Evolutionary conservation across 2,113 vertebrate genomes (phyloP).

Genomic region (Octodon degus): DNA sequence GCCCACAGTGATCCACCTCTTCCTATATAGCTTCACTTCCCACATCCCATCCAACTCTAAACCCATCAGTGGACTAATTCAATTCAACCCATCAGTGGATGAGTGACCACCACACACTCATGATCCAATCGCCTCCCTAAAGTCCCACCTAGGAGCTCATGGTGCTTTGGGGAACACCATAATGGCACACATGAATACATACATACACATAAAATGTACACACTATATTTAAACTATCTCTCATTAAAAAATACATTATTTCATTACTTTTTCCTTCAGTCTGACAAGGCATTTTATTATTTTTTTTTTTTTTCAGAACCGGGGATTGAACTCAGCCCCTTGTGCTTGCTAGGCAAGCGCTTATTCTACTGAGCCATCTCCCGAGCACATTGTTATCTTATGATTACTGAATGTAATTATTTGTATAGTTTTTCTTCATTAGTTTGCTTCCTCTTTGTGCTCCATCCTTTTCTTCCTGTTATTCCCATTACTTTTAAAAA

Average conservation of each 20-base stretch:
- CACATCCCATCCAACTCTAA: background rate
- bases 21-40: background rate
- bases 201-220: background rate
- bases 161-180: background rate
- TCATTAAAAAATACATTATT: background rate
- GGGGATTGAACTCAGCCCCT: too few species aligned
- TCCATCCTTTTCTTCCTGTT: background rate
- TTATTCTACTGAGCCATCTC: too few species aligned
- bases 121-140: background rate
- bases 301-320: too few species aligned
- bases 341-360: too few species aligned
- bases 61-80: background rate
- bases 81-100: too few species aligned
- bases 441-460: background rate
- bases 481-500: background rate
- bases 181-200: background rate
- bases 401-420: background rate
- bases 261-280: background rate
- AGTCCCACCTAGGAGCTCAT: background rate
- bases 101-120: background rate
- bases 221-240: background rate
- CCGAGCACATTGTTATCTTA: background rate
- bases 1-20: too few species aligned
- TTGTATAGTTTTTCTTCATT: background rate
- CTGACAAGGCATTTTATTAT: background rate